Evolutionary conservation across 2,113 vertebrate genomes (phyloP), one percentile per base, ranked within the genome.

Genomic region (Trachemys scripta): DNA sequence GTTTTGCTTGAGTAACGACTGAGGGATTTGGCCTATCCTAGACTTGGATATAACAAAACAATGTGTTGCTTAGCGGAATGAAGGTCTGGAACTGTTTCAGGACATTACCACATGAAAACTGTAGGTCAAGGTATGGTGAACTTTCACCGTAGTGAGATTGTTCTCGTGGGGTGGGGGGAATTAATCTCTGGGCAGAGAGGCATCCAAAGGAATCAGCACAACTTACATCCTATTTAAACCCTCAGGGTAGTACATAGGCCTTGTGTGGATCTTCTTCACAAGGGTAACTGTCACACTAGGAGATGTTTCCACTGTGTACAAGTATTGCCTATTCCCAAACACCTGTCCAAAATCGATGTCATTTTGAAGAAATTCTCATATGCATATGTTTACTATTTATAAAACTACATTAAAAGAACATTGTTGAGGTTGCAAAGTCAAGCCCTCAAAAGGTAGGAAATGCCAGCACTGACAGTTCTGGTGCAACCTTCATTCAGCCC

Each of bases 261-360:
- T 80, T 20, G 38, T 11, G 5, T 4, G 24, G 2, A 59, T 92
- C 85, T 45, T 76, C 16, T 0, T 0, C 0, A 0, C n/a, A 65
- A 85, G 54, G 10, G 1, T 76, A 42, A 84, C 8, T 17, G 1
- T 25, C 47, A 2, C 10, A 56, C 72, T 82, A 88, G 2, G 82
- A 92, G 56, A 65, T 19, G 25, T 31, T 47, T 95, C 75, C 10
- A 8, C 47, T 85, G 19, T 10, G 8, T 72, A 82, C 24, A 88
- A 35, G 8, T 85, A 80, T 72, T n/a, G 24, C 27, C 31, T 31
- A 80, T 49, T 31, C 59, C 10, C 69, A 69, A 53, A 42, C 56
- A 85, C 6, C 42, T 76, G 19, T 75, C 78, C 80, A 47, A 42
- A 80, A 14, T 82, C 56, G 0, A 0, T 42, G 69, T 49, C 6